Evolutionary conservation across 2,113 vertebrate species (phyloP), one percentile per base, ranked within the genome.

Genomic region (Copsychus sechellarum): DNA sequence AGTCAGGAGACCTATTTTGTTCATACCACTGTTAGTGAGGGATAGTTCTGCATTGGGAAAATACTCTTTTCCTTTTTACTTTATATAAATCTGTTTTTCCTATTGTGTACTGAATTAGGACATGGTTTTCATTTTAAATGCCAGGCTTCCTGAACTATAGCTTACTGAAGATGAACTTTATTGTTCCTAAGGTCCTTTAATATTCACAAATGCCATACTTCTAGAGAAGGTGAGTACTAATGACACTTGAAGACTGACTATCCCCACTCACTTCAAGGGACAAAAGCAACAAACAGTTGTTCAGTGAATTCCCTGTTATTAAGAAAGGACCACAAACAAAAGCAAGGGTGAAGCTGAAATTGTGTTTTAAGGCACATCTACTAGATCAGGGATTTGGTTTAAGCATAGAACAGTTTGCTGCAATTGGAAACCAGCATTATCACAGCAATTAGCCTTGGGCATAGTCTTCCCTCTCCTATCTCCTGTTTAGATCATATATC

Each of bases 401-500:
- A 81, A 92, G 80, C 67, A 70, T 50, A 14, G 90, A 92, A 93
- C 53, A 72, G 40, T 96, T 97, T 90, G 53, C 85, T 95, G 81
- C 86, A 95, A 97, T 95, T 96, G 96, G 92, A 97, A 96, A 93
- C 60, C 60, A 86, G 81, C 50, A 25, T 97, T 96, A 97, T 89
- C 71, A 84, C 87, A 95, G 92, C 93, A 93, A 72, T 95, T 96
- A 96, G 95, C 95, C 95, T n/a, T 67, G 91, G 87, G 95, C 96
- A 80, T 92, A 83, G 79, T 96, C 90, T 96, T 92, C 93, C 80
- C 71, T 94, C 92, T 96, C 81, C 73, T 84, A 90, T 96, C 95
- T 96, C 80, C 82, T 82, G 84, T 97, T 95, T 97, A 96, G 94
- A 96, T 96, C 93, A 77, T 86, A 66, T 94, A 93, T 97, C 95